These are phyloP conservation scores for Emydura subglobosa DNA, from an alignment of 2,113 vertebrate genomes.

Conservation along the genomic window DNA sequence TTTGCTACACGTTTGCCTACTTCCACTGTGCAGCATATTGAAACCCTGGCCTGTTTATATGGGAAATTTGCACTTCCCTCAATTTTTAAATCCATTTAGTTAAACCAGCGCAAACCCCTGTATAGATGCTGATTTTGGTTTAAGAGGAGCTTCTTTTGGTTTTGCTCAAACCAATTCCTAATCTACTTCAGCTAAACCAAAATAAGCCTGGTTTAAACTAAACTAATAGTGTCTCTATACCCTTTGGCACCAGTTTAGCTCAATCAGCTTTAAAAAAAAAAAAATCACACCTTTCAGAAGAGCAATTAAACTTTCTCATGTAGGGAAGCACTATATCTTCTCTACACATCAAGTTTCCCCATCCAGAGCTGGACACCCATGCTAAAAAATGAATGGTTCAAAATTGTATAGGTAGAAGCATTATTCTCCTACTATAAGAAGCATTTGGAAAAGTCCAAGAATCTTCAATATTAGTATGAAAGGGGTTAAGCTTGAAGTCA, in stretches of 20 bases:
- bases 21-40: too few relatives aligned
- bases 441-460: neutral
- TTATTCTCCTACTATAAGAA: neutral
- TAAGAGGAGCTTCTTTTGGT: neutral
- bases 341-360: neutral
- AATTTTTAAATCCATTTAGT: neutral
- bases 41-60: too few relatives aligned
- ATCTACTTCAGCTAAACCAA: too few relatives aligned
- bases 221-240: neutral
- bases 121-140: neutral
- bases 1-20: too few relatives aligned
- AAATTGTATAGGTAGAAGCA: neutral
- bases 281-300: neutral
- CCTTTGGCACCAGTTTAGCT: neutral
- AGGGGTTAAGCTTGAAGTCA: neutral
- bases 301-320: neutral
- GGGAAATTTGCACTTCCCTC: neutral
- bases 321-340: too few relatives aligned
- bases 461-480: neutral
- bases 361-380: neutral
- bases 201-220: too few relatives aligned
- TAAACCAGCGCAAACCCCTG: neutral
- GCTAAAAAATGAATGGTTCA: neutral
- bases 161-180: neutral
- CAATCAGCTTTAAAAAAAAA: neutral